Percentiles rank a stretch among this genome's conserved stretches.
Conservation (phyloP, 2,797 vertebrate species). For the Alosa sapidissima region DNA sequence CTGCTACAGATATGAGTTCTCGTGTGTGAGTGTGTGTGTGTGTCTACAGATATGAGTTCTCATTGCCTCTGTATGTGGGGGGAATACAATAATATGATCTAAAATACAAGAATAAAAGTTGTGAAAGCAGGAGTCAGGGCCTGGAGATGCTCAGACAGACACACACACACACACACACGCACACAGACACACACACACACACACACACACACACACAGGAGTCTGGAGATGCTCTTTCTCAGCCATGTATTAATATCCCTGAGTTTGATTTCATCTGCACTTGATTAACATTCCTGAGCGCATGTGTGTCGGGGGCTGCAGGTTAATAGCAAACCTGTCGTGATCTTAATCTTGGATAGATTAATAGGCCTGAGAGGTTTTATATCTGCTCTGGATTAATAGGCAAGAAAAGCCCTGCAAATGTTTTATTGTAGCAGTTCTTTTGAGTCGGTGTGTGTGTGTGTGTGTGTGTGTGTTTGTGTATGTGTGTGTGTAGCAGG, state of each 20-base stretch:
- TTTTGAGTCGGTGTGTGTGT: not conserved
- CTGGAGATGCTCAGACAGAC: not conserved
- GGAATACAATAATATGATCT: no score
- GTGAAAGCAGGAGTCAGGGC: not conserved
- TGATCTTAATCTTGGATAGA: not conserved
- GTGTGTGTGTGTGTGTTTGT: not conserved
- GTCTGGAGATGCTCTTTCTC: no score
- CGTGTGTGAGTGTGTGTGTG: no score
- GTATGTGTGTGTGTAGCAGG: slow-evolving; percentile 2
- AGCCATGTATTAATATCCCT: not conserved
- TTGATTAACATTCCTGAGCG: not conserved
- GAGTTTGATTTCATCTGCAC: not conserved
- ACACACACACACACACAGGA: no score
- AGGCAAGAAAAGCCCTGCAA: not conserved
- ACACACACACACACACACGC: no score
- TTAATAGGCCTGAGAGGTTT: not conserved
- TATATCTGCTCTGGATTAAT: slow-evolving; percentile 9
- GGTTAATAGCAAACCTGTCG: not conserved
- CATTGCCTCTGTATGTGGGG: no score
- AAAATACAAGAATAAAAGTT: no score
- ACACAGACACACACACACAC: no score
- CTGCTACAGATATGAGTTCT: no score
- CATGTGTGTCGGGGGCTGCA: not conserved
- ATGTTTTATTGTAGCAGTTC: not conserved
- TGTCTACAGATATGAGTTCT: no score